Percentiles rank a stretch among this genome's conserved stretches.
These are phyloP conservation scores for Hylaeus anthracinus DNA, from an alignment of 1,140 invertebrate species.

Conservation along the genomic window DNA sequence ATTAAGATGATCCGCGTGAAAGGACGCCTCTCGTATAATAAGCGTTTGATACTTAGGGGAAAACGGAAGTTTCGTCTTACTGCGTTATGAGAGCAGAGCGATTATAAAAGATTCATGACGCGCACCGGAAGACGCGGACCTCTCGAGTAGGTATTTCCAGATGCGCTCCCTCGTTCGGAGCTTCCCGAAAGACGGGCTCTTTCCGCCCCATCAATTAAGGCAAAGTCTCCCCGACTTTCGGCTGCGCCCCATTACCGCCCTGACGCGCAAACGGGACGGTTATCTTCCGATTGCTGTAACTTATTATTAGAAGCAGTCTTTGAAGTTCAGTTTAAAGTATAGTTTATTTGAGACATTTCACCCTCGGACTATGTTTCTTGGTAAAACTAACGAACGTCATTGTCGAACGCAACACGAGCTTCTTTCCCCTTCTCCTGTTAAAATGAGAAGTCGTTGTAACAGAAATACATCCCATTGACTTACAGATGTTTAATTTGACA, in stretches of 20 bases:
- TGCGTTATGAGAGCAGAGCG: neutral
- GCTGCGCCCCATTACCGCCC: neutral
- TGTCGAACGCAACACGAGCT: too few relatives aligned
- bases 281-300: neutral
- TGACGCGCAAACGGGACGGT: neutral
- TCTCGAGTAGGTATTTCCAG: conserved; percentile 23
- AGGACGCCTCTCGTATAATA: too few relatives aligned
- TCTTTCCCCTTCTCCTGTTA: too few relatives aligned
- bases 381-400: too few relatives aligned
- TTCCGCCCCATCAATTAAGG: conserved; percentile 26
- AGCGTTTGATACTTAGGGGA: too few relatives aligned
- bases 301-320: neutral
- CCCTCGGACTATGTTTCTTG: too few relatives aligned
- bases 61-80: too few relatives aligned
- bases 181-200: conserved; percentile 15
- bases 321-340: neutral
- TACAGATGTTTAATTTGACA: too few relatives aligned
- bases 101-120: conserved; percentile 11
- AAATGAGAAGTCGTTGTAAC: too few relatives aligned
- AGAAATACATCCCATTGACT: too few relatives aligned
- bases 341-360: neutral
- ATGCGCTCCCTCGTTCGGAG: conserved; percentile 4
- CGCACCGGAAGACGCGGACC: neutral
- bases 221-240: neutral
- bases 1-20: too few relatives aligned